Percentiles rank a stretch among this genome's conserved stretches.
Evolutionary conservation across 2,797 vertebrate genomes (phyloP).

Genomic region (Manis crassicaudata): DNA sequence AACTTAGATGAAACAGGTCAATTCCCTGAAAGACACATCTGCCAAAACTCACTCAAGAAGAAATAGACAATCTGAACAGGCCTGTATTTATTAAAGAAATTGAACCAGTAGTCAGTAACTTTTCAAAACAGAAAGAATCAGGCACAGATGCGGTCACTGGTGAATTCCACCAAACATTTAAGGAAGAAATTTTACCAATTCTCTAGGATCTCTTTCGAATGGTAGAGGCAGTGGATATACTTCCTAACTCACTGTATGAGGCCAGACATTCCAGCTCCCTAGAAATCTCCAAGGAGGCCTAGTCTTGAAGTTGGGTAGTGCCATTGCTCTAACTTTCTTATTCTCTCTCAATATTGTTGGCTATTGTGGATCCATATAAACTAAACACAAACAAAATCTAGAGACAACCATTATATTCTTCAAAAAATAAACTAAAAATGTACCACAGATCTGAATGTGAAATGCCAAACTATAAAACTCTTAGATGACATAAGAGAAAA

Average conservation of each 20-base stretch:
- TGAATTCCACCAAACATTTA: neutral
- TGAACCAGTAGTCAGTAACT: neutral
- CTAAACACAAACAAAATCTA: neutral
- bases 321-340: neutral
- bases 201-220: neutral
- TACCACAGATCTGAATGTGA: neutral
- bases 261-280: neutral
- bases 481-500: constrained; percentile 8
- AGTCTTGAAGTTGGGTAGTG: neutral
- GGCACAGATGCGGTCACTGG: neutral
- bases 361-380: neutral
- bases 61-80: neutral
- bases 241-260: neutral
- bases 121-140: neutral
- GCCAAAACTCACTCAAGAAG: neutral
- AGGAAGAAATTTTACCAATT: neutral
- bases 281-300: neutral
- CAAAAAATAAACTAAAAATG: neutral
- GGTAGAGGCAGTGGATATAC: neutral
- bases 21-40: neutral
- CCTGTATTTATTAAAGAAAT: neutral
- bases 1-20: neutral
- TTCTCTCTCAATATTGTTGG: neutral
- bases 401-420: neutral
- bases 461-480: neutral